Percentiles rank a stretch among this genome's conserved stretches.
phyloP scores from a whole-genome alignment of 53 echinoderm and acorn worm genomes.

The Holothuria scabra region DNA sequence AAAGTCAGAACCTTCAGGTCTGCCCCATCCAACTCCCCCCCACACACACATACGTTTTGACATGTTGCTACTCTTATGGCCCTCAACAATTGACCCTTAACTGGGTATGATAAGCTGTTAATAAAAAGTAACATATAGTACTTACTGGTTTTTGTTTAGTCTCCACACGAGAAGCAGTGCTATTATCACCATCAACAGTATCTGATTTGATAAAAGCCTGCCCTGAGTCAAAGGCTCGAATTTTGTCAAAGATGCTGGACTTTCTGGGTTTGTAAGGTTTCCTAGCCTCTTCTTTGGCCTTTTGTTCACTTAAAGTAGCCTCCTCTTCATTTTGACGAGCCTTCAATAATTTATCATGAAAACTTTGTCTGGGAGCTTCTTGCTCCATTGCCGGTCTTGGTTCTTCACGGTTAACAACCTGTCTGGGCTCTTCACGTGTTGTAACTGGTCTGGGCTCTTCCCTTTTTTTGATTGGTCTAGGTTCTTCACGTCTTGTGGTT shows the following conservation, averaged over 20 bases:
- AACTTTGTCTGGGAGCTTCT: neutral
- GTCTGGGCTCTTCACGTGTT: no score
- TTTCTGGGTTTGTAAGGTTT: constrained; percentile 66
- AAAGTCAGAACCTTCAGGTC: no score
- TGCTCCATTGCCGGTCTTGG: neutral
- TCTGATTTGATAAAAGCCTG: constrained; percentile 60
- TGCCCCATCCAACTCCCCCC: no score
- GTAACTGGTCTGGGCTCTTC: no score
- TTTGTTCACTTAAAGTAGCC: constrained; percentile 44
- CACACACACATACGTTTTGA: no score
- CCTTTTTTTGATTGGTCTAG: no score
- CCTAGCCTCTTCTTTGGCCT: constrained; percentile 59
- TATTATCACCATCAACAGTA: neutral
- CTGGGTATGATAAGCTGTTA: no score
- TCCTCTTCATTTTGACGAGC: constrained; percentile 70
- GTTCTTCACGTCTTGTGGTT: no score
- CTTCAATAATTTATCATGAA: constrained; percentile 74
- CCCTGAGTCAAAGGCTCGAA: constrained; percentile 81
- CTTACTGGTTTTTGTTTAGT: neutral
- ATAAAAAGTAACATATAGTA: neutral
- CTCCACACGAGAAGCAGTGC: neutral
- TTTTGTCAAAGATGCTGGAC: constrained; percentile 79
- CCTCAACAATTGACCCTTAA: no score
- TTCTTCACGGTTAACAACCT: no score
- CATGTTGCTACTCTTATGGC: no score